phyloP scores from a whole-genome alignment of 2,797 vertebrate genomes.

The Chelon auratus region DNA sequence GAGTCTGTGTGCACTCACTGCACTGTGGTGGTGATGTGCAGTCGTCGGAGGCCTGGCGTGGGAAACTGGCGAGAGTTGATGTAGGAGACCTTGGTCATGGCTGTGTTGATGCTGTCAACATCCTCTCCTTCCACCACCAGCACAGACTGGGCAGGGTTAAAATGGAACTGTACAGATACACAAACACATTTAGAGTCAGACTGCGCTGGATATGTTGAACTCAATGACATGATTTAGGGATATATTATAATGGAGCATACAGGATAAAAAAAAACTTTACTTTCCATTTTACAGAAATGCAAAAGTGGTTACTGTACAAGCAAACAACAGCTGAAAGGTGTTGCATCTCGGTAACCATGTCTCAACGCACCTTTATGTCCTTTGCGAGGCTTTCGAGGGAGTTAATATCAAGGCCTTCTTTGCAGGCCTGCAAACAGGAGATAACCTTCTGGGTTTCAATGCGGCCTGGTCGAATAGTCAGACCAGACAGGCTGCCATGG shows the following conservation, averaged over 20 bases:
- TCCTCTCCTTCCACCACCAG: slow-evolving; percentile 97
- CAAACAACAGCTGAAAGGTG: slow-evolving; percentile 1
- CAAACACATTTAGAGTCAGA: slow-evolving; percentile 3
- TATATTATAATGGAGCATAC: not conserved
- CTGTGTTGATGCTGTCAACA: slow-evolving; percentile 92
- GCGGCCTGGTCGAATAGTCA: slow-evolving; percentile 94
- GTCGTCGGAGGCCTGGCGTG: slow-evolving; percentile 89
- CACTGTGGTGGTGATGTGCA: slow-evolving; percentile 92
- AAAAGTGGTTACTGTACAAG: not conserved
- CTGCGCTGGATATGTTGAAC: not conserved
- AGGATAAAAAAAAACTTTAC: not conserved
- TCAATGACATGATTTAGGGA: not conserved
- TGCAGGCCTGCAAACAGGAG: slow-evolving; percentile 98
- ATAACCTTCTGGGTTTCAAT: slow-evolving; percentile 97
- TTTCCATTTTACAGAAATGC: not conserved
- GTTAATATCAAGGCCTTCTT: slow-evolving; percentile 97
- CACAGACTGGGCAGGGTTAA: slow-evolving; percentile 96
- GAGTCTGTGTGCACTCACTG: slow-evolving; percentile 87
- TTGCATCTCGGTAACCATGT: slow-evolving; percentile 7
- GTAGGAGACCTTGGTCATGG: slow-evolving; percentile 95
- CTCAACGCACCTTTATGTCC: slow-evolving; percentile 91
- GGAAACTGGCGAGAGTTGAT: slow-evolving; percentile 98
- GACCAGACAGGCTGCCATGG: slow-evolving; percentile 94
- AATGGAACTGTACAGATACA: slow-evolving; percentile 89
- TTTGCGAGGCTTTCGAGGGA: slow-evolving; percentile 94